Base-by-base conservation (phyloP, 1,140 invertebrate genomes). In the Camponotus floridanus region DNA sequence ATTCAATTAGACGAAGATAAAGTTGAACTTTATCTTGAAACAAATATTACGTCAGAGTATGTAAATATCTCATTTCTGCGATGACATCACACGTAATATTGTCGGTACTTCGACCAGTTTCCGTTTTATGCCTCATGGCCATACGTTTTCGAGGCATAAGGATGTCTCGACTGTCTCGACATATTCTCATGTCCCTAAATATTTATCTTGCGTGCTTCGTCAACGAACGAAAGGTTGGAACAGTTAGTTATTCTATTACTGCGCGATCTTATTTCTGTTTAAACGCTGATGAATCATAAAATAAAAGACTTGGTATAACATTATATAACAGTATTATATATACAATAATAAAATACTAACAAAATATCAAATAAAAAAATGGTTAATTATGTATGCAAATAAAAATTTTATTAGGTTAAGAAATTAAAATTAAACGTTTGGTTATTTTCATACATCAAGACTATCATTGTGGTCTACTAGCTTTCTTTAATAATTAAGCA, bases 31-130 rank as follows among this genome's bases (percentile, higher is more conserved):
- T 71, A 81, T 73, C 45, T 70, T 2, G 36, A 31, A 31, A 80
- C 4, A 70, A 31, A 70, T 57, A 70, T 80, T 80, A 15, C 78
- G 64, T 70, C 70, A 70, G 48, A 39, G 0, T 70, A 21, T 61
- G 33, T 48, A 73, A 48, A 83, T 73, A 73, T 61, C 39, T 73
- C 15, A 11, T 71, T 71, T 55, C 3, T 26, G 33, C 33, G 65
- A 80, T 80, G 78, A 80, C 48, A 68, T 80, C 48, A 36, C 78
- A 42, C n/a, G 42, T 31, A 55, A 80, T 31, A 57, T 39, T 68
- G 76, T 18, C 33, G 48, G 76, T 55, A 79, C 45, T 55, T 26
- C 3, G 45, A n/a, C 39, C 21, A n/a, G 45, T 80, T 68, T 68
- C 74, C 36, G 76, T 57, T 65, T 78, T 11, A 26, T 26, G 39